Base-by-base conservation (phyloP, 2,888 invertebrate species). In the Helicoverpa assulta region DNA sequence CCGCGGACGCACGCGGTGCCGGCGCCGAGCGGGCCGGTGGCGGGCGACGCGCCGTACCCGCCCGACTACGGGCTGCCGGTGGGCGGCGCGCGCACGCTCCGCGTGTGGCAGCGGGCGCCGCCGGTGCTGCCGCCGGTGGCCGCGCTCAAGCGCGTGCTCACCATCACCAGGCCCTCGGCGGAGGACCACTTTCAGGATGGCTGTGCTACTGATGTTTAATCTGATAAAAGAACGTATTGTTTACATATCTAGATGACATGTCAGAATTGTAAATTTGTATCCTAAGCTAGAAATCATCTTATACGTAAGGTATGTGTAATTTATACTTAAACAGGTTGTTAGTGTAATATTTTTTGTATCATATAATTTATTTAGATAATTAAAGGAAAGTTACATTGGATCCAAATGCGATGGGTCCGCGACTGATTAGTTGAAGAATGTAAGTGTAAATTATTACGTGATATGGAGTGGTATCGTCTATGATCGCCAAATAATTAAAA, bases 151-250 rank as follows among this genome's bases (percentile, higher is more conserved):
- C 97, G 98, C 78, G 98, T 98, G 72, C 96, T 98, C 78, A 97
- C 97, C 84, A 98, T 97, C 92, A 98, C 97, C 86, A 97, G 98
- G 89, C 98, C 98, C 91, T 98, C 98, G 29, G 98, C 98, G 53
- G 99, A 99, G 89, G 98, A 99, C 93, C 98, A 98, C 76, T 98
- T 98, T 92, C 98, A 98, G 92, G 98, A 98, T 95, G 98, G 98
- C 87, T 98, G 98, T 93, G 98, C 98, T 83, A 98, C 98, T 82
- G 98, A 98, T 94, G 98, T 98, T 92, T 98, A 98, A 76, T 85
- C 83, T 56, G 71, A 72, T 73, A 76, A 73, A 67, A 47, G 47
- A 72, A 66, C 76, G 43, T 61, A 66, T 79, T 82, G 70, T 80
- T 89, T 88, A 87, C 88, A 88, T 90, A 90, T 89, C 88, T 88